Percentiles rank a stretch among this genome's conserved stretches.
Evolutionary conservation across 2,888 invertebrate species (phyloP).

Genomic region (Auanema freiburgensis): DNA sequence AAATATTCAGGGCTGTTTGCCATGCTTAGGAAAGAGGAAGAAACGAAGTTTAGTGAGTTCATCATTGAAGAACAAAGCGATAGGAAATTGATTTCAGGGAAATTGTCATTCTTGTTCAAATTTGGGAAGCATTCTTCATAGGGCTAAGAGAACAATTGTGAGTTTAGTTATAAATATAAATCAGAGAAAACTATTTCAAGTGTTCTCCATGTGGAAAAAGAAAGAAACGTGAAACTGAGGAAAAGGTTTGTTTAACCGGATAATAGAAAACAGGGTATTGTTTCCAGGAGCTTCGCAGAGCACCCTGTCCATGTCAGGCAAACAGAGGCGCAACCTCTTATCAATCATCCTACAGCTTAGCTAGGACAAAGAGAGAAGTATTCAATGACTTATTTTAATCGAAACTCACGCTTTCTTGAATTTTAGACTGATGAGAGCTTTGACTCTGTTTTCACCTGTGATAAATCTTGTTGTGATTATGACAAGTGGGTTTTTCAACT

Average conservation of each 20-base stretch:
- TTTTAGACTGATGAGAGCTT: not conserved
- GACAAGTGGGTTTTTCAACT: not conserved
- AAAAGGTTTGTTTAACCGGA: not conserved
- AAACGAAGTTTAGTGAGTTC: constrained; percentile 10
- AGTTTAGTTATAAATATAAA: not conserved
- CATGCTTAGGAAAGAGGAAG: constrained; percentile 11
- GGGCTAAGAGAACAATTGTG: not conserved
- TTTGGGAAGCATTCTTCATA: not conserved
- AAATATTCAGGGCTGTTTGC: constrained; percentile 7
- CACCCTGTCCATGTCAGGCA: not conserved
- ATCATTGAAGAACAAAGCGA: not conserved
- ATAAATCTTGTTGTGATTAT: constrained; percentile 5
- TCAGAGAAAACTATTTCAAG: not conserved
- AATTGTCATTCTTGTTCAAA: constrained; percentile 6
- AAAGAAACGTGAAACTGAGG: not conserved
- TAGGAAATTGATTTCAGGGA: not conserved
- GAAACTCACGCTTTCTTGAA: no score
- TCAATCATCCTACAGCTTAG: no score
- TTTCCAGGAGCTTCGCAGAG: not conserved
- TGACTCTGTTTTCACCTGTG: constrained; percentile 1
- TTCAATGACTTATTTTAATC: no score
- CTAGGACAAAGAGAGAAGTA: no score
- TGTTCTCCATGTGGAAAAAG: not conserved
- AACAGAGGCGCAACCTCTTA: no score
- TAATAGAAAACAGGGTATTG: not conserved